A percentile compares a stretch with the other conserved stretches of the same genome.
Conservation (phyloP, 2,888 invertebrate genomes). For the Acleris holmiana region DNA sequence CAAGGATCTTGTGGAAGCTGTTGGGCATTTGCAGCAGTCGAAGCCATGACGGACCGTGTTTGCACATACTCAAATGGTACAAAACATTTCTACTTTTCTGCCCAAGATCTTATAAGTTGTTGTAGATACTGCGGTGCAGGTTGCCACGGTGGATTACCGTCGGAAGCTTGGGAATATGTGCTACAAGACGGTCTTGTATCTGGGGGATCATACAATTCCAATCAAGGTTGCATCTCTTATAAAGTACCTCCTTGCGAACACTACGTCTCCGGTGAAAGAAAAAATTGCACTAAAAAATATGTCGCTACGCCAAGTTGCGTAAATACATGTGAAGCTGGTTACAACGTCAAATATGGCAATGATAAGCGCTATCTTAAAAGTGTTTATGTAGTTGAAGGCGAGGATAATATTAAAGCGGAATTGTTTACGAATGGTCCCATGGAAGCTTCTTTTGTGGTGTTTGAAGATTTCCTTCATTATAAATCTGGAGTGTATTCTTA, state of each 20-base stretch:
- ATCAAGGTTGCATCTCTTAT: conserved; percentile 94
- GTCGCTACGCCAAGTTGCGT: conserved; percentile 88
- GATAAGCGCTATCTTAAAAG: conserved; percentile 91
- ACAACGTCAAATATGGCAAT: conserved; percentile 87
- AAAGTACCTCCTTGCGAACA: conserved; percentile 76
- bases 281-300: no score
- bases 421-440: conserved; percentile 94
- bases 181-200: conserved; percentile 92
- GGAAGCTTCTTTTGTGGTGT: conserved; percentile 94
- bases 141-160: conserved; percentile 91
- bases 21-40: conserved; percentile 96
- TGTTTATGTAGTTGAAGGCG: conserved; percentile 85
- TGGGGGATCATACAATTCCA: conserved; percentile 91
- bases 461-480: conserved; percentile 92
- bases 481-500: conserved; percentile 90
- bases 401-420: conserved; percentile 90
- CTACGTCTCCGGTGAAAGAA: conserved; percentile 63
- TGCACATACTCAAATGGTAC: conserved; percentile 92
- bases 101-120: conserved; percentile 93
- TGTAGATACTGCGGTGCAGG: conserved; percentile 88
- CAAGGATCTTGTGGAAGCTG: conserved; percentile 97
- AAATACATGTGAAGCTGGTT: conserved; percentile 86
- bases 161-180: conserved; percentile 95
- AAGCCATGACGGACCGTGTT: conserved; percentile 94
- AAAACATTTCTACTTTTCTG: conserved; percentile 89